Conservation (phyloP, 2,888 invertebrate genomes). For the Drosophila limbata region DNA sequence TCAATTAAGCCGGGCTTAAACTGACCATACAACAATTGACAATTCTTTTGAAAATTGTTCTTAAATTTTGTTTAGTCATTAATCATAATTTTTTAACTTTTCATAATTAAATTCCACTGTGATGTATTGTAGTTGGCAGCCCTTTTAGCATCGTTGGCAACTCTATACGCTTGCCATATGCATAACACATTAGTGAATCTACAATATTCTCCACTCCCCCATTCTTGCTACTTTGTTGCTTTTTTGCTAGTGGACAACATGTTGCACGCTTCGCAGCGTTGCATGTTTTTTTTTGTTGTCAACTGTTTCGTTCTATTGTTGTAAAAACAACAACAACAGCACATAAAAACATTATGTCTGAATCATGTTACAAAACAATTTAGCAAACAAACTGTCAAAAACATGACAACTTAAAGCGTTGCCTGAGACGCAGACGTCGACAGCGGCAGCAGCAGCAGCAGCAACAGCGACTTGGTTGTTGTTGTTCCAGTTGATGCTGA, state of each 20-base stretch:
- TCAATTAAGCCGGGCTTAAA: constrained; percentile 3
- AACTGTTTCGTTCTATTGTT: constrained; percentile 59
- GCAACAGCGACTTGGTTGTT: constrained; percentile 17
- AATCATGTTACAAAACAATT: constrained; percentile 82
- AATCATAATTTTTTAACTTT: neutral
- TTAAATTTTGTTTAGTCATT: neutral
- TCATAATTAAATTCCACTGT: neutral
- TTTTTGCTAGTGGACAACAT: constrained; percentile 58
- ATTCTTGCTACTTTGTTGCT: constrained; percentile 9
- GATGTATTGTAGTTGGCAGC: neutral
- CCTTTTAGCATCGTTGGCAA: neutral
- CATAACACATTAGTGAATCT: constrained; percentile 10
- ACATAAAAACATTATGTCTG: constrained; percentile 74
- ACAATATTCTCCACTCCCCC: no score
- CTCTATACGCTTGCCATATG: constrained; percentile 4
- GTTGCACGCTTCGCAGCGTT: constrained; percentile 61
- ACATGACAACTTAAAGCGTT: constrained; percentile 81
- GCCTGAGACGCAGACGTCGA: constrained; percentile 55
- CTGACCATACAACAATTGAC: neutral
- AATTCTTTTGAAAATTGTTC: neutral
- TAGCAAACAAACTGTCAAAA: constrained; percentile 83
- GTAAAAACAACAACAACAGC: constrained; percentile 36
- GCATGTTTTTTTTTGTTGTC: constrained; percentile 54
- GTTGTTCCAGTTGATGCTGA: constrained; percentile 31
- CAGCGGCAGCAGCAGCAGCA: constrained; percentile 20